Evolutionary conservation across 2,888 invertebrate species (phyloP), one percentile per base, ranked within the genome.

Genomic region (Stegana nigrithorax): DNA sequence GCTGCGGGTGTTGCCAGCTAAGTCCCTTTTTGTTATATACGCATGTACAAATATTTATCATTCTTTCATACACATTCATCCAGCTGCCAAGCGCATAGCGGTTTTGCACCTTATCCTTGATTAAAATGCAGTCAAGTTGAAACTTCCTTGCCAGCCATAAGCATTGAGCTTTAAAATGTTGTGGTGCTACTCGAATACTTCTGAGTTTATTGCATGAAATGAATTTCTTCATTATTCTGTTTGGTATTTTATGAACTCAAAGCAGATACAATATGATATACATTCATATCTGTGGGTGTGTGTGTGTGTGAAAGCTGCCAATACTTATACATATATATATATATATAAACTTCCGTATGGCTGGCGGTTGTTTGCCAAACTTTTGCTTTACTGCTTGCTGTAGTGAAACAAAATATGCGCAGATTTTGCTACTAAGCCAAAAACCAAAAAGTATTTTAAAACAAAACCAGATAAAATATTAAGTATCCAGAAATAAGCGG

Each of bases 91-190:
- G 70, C 66, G 62, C 32, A 26, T n/a, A 26, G 29, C 29, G 67
- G 62, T n/a, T 59, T 60, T 58, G 59, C 59, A 51, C 51, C 67
- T 69, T 66, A 39, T 45, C 61, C 74, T 76, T 76, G 76, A 80
- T 76, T 78, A 76, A 80, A 76, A 78, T 76, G 80, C 80, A 76
- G 80, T 76, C 78, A 76, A 71, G 78, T 69, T 51, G 80, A 80
- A 78, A 80, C 66, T 67, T 71, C 50, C 39, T 39, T 39, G 14
- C n/a, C 39, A 39, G 1, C 14, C 10, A 39, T 39, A 14, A 39
- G n/a, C 19, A 55, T 55, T 36, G 36, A 55, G 53, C 36, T 55
- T 55, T 17, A 55, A 55, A 10, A 26, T 55, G n/a, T 55, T 55
- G 53, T 36, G 53, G 53, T 55, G 47, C n/a, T n/a, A n/a, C n/a